Base-by-base conservation (phyloP, 2,797 vertebrate genomes). In the Neostethus bicornis region DNA sequence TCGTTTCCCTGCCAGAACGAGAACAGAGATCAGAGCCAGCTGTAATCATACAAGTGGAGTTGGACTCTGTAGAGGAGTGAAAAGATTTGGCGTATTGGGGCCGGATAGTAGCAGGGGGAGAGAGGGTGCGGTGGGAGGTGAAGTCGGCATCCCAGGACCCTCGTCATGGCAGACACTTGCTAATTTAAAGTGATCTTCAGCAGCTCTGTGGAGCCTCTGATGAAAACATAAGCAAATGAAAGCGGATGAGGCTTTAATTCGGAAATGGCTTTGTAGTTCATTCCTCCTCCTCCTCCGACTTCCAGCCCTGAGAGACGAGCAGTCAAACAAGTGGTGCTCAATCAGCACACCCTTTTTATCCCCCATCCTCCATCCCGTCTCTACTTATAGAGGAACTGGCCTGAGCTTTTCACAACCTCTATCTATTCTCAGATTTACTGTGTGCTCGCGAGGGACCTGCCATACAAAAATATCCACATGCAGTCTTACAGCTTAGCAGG, bases 221-320 rank as follows among this genome's bases (percentile, higher is more conserved):
- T 66, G 57, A 54, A 62, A 73, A 70, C 85, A 75, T 29, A 53
- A 66, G 39, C 11, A 46, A 75, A 79, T 50, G 68, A 70, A 70
- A 77, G 73, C 58, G 73, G 74, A 77, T 52, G 50, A 73, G 73
- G 57, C 79, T 79, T 81, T 79, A 66, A 80, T 80, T 85, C 74
- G 23, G 49, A 73, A 61, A 62, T 7, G 53, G 48, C 81, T 88
- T 82, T 88, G 83, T 85, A 87, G 83, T 80, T 56, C 23, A 0
- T 54, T 10, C 12, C 42, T 24, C 37, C 29, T 4, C 44, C 49
- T 41, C 44, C 25, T 0, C 9, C 14, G 10, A 0, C 58, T 56
- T 46, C 70, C 38, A 55, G 56, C 56, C 73, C 51, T 16, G 46
- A 68, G 86, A 85, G 71, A 75, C 76, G 75, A 66, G 80, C 77